Conservation (phyloP, 2,888 invertebrate species). For the Ectropis crepuscularia region DNA sequence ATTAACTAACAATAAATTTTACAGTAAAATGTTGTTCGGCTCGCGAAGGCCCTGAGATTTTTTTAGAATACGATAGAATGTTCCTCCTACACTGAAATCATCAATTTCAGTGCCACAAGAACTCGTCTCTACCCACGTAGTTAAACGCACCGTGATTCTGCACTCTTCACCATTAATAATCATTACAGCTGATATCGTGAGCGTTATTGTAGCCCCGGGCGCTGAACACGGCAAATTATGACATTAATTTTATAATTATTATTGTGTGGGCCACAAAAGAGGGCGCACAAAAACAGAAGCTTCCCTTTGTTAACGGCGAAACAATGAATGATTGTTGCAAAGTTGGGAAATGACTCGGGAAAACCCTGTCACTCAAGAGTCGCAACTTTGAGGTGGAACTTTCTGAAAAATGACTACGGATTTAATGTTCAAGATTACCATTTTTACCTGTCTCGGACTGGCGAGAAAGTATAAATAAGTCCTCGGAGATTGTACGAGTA, state of each 20-base stretch:
- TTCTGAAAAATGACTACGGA: conserved; percentile 14
- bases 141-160: conserved; percentile 58
- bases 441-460: not conserved
- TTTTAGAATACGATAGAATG: too few relatives aligned
- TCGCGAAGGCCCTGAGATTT: too few relatives aligned
- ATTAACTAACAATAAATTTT: too few relatives aligned
- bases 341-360: conserved; percentile 59
- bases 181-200: conserved; percentile 67
- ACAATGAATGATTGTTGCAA: conserved; percentile 64
- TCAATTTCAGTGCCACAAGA: not conserved
- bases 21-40: too few relatives aligned
- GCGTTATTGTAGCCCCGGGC: conserved; percentile 57
- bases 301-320: conserved; percentile 62
- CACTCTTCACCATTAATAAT: conserved; percentile 72
- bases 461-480: too few relatives aligned
- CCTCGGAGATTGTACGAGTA: too few relatives aligned
- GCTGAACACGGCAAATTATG: conserved; percentile 70
- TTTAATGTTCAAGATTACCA: conserved; percentile 3
- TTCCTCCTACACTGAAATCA: too few relatives aligned
- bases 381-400: conserved; percentile 41
- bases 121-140: conserved; percentile 8
- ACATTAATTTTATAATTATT: conserved; percentile 77
- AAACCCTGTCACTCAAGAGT: conserved; percentile 45
- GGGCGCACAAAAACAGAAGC: conserved; percentile 65
- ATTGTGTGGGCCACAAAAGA: conserved; percentile 67